phyloP scores from a whole-genome alignment of 2,113 vertebrate species.

The Gymnobelideus leadbeateri region DNA sequence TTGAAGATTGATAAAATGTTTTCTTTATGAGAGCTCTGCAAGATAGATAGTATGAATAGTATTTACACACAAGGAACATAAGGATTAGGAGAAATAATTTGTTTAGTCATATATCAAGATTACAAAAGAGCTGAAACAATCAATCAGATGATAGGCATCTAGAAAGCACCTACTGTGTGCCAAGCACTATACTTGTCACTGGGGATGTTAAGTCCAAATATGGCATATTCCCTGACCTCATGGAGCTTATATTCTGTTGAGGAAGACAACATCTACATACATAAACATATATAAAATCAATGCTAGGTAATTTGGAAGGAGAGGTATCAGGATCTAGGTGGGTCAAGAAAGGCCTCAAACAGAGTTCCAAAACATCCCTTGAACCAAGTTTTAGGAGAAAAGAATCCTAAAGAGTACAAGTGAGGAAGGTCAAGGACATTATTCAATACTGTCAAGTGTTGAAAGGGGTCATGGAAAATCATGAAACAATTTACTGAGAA shows the following conservation, averaged over 20 bases:
- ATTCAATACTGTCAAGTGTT: neutral
- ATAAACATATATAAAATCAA: neutral
- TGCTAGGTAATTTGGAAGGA: neutral
- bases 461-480: neutral
- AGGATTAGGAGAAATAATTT: neutral
- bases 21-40: neutral
- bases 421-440: constrained; percentile 12
- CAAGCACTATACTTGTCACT: neutral
- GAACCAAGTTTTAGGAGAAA: neutral
- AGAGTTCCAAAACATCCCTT: neutral
- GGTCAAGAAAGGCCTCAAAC: neutral
- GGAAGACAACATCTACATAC: neutral
- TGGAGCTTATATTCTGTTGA: neutral
- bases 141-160: neutral
- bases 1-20: neutral
- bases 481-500: neutral
- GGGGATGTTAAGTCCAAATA: neutral
- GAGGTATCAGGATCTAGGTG: neutral
- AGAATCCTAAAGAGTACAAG: neutral
- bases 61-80: neutral
- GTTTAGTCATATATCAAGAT: neutral
- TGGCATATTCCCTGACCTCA: neutral
- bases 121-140: neutral
- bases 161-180: neutral
- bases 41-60: neutral